Conservation (phyloP, 1,140 invertebrate genomes). For the Aphelinus atriplicis region DNA sequence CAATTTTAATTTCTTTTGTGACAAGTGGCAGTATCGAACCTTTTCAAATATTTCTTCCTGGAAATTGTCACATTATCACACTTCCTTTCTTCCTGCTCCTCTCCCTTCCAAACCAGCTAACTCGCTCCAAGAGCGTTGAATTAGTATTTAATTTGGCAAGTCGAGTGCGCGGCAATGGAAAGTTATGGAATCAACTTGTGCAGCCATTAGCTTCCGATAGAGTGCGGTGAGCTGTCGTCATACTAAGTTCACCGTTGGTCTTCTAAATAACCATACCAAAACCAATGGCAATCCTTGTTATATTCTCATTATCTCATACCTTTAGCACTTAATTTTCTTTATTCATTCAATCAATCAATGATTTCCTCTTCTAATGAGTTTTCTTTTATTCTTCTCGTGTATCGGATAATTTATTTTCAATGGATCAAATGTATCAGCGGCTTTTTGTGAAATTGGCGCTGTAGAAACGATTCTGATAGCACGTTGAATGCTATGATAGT, state of each 20-base stretch:
- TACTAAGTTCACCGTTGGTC: conserved; percentile 50
- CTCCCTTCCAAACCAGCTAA: not conserved
- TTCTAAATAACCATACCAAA: conserved; percentile 48
- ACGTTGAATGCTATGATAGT: too few relatives aligned
- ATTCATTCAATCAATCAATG: too few relatives aligned
- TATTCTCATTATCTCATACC: conserved; percentile 15
- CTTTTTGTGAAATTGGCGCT: too few relatives aligned
- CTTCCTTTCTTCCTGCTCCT: too few relatives aligned
- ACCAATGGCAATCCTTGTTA: conserved; percentile 29
- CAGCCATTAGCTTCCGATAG: conserved; percentile 33
- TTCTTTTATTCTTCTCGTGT: too few relatives aligned
- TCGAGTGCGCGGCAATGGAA: conserved; percentile 6
- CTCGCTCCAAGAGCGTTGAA: not conserved
- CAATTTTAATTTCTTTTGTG: too few relatives aligned
- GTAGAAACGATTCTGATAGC: too few relatives aligned
- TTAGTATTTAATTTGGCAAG: conserved; percentile 33
- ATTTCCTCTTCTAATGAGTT: too few relatives aligned
- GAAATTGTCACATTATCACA: not conserved
- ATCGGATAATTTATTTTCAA: too few relatives aligned
- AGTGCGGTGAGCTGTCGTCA: conserved; percentile 46
- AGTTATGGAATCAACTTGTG: conserved; percentile 33
- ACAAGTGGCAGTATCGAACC: not conserved
- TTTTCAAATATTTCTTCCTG: not conserved
- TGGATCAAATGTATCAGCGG: too few relatives aligned
- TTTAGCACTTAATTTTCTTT: not conserved